Conservation (phyloP, 1,140 invertebrate species). For the Drosophila miranda region DNA sequence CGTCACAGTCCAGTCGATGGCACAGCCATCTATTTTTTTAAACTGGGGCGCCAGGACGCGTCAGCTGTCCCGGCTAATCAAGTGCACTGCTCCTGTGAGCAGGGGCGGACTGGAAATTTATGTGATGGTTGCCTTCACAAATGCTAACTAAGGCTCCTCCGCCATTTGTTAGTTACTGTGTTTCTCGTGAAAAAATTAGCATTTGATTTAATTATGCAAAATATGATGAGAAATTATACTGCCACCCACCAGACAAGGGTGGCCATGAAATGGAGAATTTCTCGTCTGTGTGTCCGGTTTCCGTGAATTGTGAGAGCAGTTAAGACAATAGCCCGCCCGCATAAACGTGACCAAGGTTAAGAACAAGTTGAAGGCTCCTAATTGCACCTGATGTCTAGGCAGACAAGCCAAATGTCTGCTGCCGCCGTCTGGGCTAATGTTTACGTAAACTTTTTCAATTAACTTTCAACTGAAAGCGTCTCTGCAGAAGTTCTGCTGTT, state of each 20-base stretch:
- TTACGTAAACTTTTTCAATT: constrained; percentile 50
- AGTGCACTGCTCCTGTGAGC: constrained; percentile 53
- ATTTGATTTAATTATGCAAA: constrained; percentile 71
- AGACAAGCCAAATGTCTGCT: constrained; percentile 1
- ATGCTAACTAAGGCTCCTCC: constrained; percentile 49
- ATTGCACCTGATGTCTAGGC: background rate
- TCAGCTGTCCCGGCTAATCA: constrained; percentile 57
- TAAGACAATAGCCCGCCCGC: background rate
- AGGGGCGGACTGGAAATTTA: background rate
- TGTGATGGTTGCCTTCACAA: constrained; percentile 11
- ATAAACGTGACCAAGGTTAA: background rate
- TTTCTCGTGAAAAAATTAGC: constrained; percentile 42
- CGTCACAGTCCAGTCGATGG: constrained; percentile 4
- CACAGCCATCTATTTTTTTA: constrained; percentile 31
- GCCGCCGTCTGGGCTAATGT: constrained; percentile 4
- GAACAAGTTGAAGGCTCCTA: too few relatives aligned
- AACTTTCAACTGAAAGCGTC: background rate
- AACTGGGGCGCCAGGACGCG: constrained; percentile 30
- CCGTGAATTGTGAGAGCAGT: background rate
- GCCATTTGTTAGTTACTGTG: too few relatives aligned
- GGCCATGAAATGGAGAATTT: constrained; percentile 1
- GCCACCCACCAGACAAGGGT: background rate
- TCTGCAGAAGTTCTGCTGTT: background rate
- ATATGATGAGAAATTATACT: constrained; percentile 1
- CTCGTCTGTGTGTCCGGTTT: background rate